Conservation (phyloP, 2,888 invertebrate species). For the Rhaphigaster nebulosa region DNA sequence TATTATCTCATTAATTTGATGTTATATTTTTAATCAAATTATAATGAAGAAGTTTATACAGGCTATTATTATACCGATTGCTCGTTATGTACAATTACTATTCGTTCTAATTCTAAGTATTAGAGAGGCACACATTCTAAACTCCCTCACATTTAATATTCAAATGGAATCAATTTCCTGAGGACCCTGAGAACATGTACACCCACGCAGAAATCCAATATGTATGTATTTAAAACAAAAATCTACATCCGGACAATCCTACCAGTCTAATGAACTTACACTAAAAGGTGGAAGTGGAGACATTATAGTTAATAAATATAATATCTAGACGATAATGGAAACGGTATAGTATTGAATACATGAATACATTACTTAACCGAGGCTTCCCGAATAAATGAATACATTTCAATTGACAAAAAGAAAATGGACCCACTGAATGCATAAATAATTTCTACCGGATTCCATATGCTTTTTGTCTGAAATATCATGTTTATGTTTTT, state of each 20-base stretch:
- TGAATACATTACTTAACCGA: constrained; percentile 62
- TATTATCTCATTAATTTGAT: neutral
- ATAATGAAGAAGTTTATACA: neutral
- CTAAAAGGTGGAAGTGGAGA: constrained; percentile 15
- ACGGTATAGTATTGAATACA: constrained; percentile 62
- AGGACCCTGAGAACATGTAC: neutral
- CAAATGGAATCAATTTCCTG: constrained; percentile 24
- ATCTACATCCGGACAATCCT: constrained; percentile 18
- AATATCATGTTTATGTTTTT: constrained; percentile 58
- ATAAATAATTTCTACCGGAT: constrained; percentile 62
- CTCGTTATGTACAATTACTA: constrained; percentile 2
- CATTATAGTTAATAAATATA: constrained; percentile 60
- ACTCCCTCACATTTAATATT: constrained; percentile 20
- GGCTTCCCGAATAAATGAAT: constrained; percentile 64
- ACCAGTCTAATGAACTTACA: constrained; percentile 18
- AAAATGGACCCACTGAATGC: constrained; percentile 62
- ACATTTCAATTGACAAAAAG: constrained; percentile 64
- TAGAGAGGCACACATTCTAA: constrained; percentile 11
- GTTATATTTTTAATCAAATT: neutral
- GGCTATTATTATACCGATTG: neutral
- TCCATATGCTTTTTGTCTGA: constrained; percentile 61
- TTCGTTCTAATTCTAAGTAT: neutral
- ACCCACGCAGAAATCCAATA: neutral
- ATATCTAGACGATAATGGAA: constrained; percentile 60
- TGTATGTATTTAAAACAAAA: constrained; percentile 39